Percentiles rank a stretch among this genome's conserved stretches.
Evolutionary conservation across 2,797 vertebrate species (phyloP).

Genomic region (Eulemur mongoz): DNA sequence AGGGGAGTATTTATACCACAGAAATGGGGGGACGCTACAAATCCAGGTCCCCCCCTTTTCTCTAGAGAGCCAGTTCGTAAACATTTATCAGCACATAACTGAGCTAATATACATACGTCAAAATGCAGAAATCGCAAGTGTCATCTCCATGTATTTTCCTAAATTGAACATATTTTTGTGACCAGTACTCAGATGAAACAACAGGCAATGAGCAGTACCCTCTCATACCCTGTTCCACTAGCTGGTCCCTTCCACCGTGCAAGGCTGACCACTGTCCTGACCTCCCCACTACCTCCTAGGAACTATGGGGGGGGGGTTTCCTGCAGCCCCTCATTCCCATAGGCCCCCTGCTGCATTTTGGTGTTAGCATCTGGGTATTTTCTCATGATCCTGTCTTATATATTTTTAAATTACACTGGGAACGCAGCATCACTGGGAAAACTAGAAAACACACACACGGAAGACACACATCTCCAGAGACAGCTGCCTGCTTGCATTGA

Average conservation of each 20-base stretch:
- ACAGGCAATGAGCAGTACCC: background rate
- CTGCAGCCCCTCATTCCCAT: background rate
- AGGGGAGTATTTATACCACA: background rate
- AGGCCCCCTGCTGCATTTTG: background rate
- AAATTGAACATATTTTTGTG: background rate
- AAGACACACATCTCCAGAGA: background rate
- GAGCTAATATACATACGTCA: background rate
- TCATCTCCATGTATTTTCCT: background rate
- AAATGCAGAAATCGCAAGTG: background rate
- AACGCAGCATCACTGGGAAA: background rate
- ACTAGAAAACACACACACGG: background rate
- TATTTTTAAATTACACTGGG: background rate
- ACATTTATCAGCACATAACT: background rate
- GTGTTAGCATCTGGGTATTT: background rate
- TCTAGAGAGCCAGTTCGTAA: background rate
- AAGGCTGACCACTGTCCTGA: background rate
- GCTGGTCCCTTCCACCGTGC: too few relatives aligned
- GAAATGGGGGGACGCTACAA: background rate
- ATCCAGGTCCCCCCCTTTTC: background rate
- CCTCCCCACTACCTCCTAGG: background rate
- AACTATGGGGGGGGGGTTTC: background rate
- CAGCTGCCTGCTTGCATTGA: background rate
- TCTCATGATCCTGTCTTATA: background rate
- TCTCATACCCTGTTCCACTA: background rate
- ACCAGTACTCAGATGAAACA: background rate